These are phyloP conservation scores for Craseonycteris thonglongyai DNA, from an alignment of 2,113 vertebrate species.

Conservation along the genomic window DNA sequence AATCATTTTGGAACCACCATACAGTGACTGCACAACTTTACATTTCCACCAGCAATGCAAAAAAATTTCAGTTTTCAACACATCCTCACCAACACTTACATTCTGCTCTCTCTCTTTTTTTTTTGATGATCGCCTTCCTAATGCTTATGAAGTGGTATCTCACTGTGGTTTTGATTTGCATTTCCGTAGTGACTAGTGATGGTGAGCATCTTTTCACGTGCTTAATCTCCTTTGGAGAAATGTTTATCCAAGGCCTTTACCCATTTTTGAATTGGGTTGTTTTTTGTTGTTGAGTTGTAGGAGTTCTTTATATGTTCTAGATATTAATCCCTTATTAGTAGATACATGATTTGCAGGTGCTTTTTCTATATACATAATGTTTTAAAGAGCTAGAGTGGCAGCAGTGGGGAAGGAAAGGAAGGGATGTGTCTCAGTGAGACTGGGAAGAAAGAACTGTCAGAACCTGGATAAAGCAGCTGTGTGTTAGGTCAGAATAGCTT, in stretches of 20 bases:
- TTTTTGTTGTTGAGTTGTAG: neutral
- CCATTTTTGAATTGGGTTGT: neutral
- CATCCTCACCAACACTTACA: neutral
- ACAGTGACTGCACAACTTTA: neutral
- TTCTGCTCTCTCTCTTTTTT: neutral
- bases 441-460: neutral
- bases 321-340: neutral
- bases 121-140: neutral
- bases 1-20: neutral
- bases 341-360: neutral
- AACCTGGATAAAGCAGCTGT: neutral
- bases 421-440: neutral
- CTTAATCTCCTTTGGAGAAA: neutral
- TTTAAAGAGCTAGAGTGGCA: neutral
- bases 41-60: neutral
- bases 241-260: neutral
- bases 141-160: neutral
- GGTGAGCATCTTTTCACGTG: neutral
- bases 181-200: neutral
- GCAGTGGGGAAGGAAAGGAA: neutral
- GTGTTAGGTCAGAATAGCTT: neutral
- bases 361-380: neutral
- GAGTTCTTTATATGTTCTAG: neutral
- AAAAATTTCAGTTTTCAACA: neutral
- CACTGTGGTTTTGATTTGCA: neutral